phyloP scores from a whole-genome alignment of 2,113 vertebrate genomes.

The Cricetomys ansorgei region DNA sequence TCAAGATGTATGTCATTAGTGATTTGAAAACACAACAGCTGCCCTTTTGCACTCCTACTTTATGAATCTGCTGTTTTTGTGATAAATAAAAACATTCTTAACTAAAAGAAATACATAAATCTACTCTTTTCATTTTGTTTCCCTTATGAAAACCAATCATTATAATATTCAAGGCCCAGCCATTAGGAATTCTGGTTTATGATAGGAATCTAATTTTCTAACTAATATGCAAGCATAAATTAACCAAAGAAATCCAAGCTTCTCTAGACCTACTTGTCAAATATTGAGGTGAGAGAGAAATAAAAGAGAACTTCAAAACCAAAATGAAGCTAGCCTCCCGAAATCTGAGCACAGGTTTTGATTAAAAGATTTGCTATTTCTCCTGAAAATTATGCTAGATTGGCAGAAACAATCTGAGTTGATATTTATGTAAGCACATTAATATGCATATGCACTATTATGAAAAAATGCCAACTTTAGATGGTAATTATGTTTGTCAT shows the following conservation, averaged over 20 bases:
- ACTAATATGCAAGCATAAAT: background rate
- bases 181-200: background rate
- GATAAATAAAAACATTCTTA: background rate
- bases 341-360: constrained; percentile 1
- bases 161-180: background rate
- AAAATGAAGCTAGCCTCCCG: background rate
- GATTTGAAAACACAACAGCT: background rate
- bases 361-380: background rate
- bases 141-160: background rate
- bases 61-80: background rate
- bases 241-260: background rate
- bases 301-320: background rate
- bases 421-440: constrained; percentile 24
- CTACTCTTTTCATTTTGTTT: background rate
- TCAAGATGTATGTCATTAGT: background rate
- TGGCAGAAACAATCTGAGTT: background rate
- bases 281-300: background rate
- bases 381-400: background rate
- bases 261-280: background rate
- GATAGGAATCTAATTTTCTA: background rate
- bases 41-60: background rate
- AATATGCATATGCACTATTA: constrained; percentile 35
- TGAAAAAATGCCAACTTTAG: background rate
- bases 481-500: constrained; percentile 43
- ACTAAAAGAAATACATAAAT: background rate